Evolutionary conservation across 2,797 vertebrate species (phyloP).

Genomic region (Lophotriccus pileatus): DNA sequence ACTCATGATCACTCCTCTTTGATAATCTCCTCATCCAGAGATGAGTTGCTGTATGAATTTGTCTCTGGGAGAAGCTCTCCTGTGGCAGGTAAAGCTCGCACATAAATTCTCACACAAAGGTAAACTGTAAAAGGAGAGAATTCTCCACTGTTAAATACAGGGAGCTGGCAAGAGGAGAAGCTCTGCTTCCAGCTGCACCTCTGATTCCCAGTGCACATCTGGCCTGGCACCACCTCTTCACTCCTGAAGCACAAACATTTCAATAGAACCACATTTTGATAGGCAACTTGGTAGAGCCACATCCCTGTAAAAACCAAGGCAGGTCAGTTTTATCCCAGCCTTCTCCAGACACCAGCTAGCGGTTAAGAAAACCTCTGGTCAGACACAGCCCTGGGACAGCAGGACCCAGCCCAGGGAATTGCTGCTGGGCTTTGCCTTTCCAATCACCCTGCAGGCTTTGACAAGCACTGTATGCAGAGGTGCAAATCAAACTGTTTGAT

Average conservation of each 20-base stretch:
- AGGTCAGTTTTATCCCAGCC: background rate
- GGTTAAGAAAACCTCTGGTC: background rate
- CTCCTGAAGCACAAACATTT: background rate
- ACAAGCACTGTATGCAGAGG: background rate
- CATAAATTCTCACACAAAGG: background rate
- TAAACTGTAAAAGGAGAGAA: background rate
- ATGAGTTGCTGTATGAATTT: background rate
- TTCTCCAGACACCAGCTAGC: background rate
- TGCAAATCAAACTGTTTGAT: background rate
- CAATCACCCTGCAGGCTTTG: background rate
- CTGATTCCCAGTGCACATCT: background rate
- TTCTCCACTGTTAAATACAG: background rate
- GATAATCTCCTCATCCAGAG: conserved; percentile 27
- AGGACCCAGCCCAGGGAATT: background rate
- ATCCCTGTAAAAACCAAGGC: background rate
- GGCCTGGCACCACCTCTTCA: background rate
- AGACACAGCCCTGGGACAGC: background rate
- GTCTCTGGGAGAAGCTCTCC: background rate
- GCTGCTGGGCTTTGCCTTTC: background rate
- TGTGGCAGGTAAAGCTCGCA: background rate
- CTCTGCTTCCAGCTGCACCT: fast-evolving
- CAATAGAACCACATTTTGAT: background rate
- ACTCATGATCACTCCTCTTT: conserved; percentile 37
- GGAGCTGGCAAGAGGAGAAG: background rate
- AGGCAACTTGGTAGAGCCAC: background rate